Evolutionary conservation across 2,888 invertebrate genomes (phyloP).

Genomic region (Dynastes tityus): DNA sequence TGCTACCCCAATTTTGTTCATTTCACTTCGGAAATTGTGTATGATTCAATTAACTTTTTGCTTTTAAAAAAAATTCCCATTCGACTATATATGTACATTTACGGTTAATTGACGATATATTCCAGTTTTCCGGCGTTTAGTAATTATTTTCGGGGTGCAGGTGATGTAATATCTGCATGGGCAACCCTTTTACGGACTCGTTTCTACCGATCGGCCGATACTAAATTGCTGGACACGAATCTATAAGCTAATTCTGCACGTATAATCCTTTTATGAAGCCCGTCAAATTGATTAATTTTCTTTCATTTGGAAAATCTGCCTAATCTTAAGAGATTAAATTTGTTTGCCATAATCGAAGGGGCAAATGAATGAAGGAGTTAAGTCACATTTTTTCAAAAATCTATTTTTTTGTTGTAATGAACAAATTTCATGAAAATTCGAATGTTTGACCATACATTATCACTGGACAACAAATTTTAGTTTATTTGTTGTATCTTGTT

Average conservation of each 20-base stretch:
- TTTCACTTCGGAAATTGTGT: background rate
- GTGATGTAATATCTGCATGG: slow-evolving; percentile 8
- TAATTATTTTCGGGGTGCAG: slow-evolving; percentile 14
- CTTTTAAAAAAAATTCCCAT: background rate
- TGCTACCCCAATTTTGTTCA: background rate
- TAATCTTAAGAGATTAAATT: too few species aligned
- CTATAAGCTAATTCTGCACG: slow-evolving; percentile 7
- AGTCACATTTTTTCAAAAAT: too few species aligned
- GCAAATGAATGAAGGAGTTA: too few species aligned
- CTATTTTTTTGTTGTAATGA: too few species aligned
- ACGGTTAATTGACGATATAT: slow-evolving; percentile 8
- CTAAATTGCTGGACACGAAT: background rate
- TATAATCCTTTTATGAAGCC: slow-evolving; percentile 10
- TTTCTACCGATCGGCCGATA: background rate
- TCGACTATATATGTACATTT: background rate
- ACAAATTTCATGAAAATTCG: too few species aligned
- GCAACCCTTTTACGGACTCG: background rate
- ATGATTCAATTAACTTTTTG: slow-evolving; percentile 3
- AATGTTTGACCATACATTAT: too few species aligned
- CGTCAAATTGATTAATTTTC: slow-evolving; percentile 19
- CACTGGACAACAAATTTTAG: too few species aligned
- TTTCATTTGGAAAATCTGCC: background rate
- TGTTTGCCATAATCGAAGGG: too few species aligned
- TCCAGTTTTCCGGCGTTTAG: background rate
- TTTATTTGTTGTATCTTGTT: too few species aligned